Evolutionary conservation across 2,888 invertebrate species (phyloP), one percentile per base, ranked within the genome.

Genomic region (Cerastis rubricosa): DNA sequence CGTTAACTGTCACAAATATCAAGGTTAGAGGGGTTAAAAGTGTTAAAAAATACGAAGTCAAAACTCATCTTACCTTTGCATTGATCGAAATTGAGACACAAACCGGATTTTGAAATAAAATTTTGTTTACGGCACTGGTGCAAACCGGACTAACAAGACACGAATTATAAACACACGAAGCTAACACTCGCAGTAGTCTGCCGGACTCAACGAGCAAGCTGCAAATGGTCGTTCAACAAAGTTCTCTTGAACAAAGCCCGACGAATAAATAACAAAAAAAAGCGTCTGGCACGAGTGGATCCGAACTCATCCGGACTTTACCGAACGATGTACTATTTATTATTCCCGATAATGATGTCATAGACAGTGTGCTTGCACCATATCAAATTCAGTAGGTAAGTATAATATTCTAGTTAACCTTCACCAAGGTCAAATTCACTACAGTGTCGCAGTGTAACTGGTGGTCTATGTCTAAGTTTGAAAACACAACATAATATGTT

Each of bases 11-110:
- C 59, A 65, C 51, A 22, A 57, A 54, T 45, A 65, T n/a, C 80
- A 83, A 78, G 73, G 73, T 78, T 78, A 66, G 0, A 66, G 3
- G 25, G n/a, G 17, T 43, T 40, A 69, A 43, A 64, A 19, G 12
- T 35, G 19, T 66, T 51, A 14, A 51, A 29, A 74, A 40, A 43
- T 65, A 74, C 7, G 25, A 43, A 57, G 9, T 47, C 45, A 59
- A 74, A 84, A 74, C 43, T 65, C 66, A 74, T 84, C 80, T 74
- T 80, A 84, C 84, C 84, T 87, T 25, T 74, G 61, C 49, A 65
- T 74, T 69, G 47, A 63, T 79, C 49, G 66, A n/a, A 72, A 61
- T 66, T 1, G 59, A 51, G 63, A 82, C 47, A 57, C 54, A 73
- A 83, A 84, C 84, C 67, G 87, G 87, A 80, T 74, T 64, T 51